Percentiles rank a stretch among this genome's conserved stretches.
These are phyloP conservation scores for Eudyptes chrysolophus DNA, from an alignment of 2,113 vertebrate genomes.

Conservation along the genomic window DNA sequence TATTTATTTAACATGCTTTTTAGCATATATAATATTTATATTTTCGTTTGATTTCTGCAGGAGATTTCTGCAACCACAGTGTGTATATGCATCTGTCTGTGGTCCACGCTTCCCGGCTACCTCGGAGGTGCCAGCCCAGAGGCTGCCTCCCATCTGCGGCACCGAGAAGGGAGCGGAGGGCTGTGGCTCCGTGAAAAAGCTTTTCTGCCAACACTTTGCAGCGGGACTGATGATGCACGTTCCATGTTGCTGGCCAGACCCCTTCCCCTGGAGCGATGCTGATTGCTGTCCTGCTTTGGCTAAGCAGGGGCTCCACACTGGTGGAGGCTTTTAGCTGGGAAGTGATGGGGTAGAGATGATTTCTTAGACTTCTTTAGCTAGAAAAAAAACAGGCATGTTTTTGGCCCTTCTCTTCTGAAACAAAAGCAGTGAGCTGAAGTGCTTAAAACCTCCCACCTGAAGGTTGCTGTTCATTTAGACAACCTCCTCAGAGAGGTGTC, in stretches of 20 bases:
- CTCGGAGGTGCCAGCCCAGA: neutral
- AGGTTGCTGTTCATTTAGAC: neutral
- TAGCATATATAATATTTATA: neutral
- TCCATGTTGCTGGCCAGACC: neutral
- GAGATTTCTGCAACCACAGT: neutral
- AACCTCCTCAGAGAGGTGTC: neutral
- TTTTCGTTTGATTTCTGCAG: neutral
- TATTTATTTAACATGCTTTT: neutral
- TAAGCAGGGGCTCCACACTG: neutral
- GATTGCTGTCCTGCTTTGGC: neutral
- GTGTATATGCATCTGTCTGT: neutral
- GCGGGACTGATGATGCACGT: neutral
- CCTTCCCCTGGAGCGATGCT: accelerated
- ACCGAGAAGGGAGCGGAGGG: neutral
- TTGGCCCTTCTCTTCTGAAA: neutral
- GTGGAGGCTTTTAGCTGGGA: neutral
- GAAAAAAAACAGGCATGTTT: neutral
- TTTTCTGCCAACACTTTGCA: neutral
- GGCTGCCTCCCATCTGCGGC: neutral
- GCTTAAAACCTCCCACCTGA: neutral
- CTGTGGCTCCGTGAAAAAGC: neutral
- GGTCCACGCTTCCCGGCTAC: accelerated
- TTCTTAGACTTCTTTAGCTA: neutral
- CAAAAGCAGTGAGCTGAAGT: neutral
- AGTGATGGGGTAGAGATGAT: neutral